Conservation (phyloP, 1,140 invertebrate genomes). For the Dolichoris vasculosae region DNA sequence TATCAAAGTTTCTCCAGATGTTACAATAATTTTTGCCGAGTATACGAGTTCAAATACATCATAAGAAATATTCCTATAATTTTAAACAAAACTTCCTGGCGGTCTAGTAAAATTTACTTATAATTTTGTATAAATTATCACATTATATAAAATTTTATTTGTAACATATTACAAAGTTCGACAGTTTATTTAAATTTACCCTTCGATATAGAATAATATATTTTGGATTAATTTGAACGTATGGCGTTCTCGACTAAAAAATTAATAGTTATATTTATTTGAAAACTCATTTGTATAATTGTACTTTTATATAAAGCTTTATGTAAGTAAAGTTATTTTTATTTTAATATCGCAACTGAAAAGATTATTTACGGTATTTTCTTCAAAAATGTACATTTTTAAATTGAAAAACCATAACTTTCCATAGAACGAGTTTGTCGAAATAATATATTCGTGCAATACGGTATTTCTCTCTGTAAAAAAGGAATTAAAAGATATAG, state of each 20-base stretch:
- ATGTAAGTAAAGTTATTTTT: neutral
- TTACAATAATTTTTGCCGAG: neutral
- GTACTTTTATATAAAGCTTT: neutral
- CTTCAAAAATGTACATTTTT: neutral
- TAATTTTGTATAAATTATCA: neutral
- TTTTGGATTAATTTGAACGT: no score
- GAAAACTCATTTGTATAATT: neutral
- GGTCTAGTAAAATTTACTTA: neutral
- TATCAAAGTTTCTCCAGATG: neutral
- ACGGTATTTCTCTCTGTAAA: neutral
- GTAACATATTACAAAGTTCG: neutral
- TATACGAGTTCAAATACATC: neutral
- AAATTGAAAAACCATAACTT: neutral
- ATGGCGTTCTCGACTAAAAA: neutral
- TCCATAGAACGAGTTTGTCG: neutral
- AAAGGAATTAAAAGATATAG: neutral
- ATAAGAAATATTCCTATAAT: slow-evolving; percentile 18
- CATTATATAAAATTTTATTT: neutral
- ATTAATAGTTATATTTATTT: slow-evolving; percentile 17
- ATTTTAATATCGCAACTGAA: neutral
- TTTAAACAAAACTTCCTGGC: neutral
- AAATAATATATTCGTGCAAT: neutral
- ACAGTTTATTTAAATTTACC: no score
- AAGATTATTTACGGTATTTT: neutral
- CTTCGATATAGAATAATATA: no score